Conservation (phyloP, 2,797 vertebrate species). For the Gobio occitaniae region DNA sequence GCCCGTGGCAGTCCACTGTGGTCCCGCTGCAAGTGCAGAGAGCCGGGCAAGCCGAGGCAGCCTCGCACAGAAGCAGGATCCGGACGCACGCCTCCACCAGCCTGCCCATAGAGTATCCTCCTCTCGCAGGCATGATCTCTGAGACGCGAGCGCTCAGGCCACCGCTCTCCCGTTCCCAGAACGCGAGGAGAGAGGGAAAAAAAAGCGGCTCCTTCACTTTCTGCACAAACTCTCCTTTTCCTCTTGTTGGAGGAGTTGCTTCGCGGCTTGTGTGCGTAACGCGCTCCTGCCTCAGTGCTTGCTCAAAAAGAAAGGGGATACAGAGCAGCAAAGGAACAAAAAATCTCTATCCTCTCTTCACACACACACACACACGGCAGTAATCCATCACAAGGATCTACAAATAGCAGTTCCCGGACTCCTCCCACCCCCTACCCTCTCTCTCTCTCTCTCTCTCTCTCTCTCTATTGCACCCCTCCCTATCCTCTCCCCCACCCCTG, state of each 20-base stretch:
- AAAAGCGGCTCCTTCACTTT: constrained; percentile 53
- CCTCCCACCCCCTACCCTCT: constrained; percentile 80
- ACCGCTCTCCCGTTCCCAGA: constrained; percentile 39
- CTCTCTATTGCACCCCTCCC: constrained; percentile 53
- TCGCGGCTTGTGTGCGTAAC: constrained; percentile 63
- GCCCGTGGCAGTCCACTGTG: constrained; percentile 94
- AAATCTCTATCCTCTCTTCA: constrained; percentile 72
- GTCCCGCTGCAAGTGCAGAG: constrained; percentile 95
- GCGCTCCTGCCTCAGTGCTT: constrained; percentile 77
- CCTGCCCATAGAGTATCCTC: constrained; percentile 67
- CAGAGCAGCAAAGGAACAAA: constrained; percentile 75
- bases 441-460: constrained; percentile 60
- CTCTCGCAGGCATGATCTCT: constrained; percentile 72
- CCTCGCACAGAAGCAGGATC: constrained; percentile 83
- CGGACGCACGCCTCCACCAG: constrained; percentile 74
- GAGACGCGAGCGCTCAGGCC: constrained; percentile 10
- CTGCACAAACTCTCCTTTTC: constrained; percentile 59
- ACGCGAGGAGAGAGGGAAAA: neutral
- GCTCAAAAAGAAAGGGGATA: constrained; percentile 76
- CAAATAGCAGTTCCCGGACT: constrained; percentile 85
- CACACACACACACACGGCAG: constrained; percentile 77
- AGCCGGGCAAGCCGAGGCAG: constrained; percentile 87
- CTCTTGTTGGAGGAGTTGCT: constrained; percentile 79
- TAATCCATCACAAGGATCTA: constrained; percentile 91
- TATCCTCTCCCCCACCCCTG: constrained; percentile 63